A percentile compares a stretch with the other conserved stretches of the same genome.
These are phyloP conservation scores for Agrochola macilenta DNA, from an alignment of 2,888 invertebrate genomes.

Conservation along the genomic window DNA sequence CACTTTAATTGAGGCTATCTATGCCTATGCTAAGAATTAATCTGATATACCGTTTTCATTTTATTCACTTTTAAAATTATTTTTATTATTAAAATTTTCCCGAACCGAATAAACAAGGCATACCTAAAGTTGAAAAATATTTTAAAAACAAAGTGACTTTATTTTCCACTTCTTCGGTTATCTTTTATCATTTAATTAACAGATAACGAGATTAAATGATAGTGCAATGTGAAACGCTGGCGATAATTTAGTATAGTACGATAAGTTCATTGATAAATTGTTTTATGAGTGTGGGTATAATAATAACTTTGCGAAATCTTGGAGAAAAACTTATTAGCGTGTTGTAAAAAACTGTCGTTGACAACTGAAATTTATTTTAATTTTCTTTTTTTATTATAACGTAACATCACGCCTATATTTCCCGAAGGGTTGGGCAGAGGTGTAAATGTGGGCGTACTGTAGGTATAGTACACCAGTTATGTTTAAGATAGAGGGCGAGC, in stretches of 20 bases:
- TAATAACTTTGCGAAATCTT: not conserved
- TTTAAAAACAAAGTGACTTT: slow-evolving; percentile 40
- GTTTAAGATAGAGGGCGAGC: no score
- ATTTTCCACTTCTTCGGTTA: slow-evolving; percentile 40
- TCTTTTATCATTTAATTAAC: slow-evolving; percentile 60
- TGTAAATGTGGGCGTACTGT: no score
- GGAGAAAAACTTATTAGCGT: not conserved
- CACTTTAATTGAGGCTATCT: not conserved
- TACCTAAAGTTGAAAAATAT: not conserved
- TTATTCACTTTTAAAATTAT: not conserved
- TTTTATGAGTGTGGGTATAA: slow-evolving; percentile 32
- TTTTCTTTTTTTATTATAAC: not conserved
- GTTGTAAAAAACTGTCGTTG: not conserved
- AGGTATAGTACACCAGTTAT: no score
- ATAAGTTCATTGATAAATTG: slow-evolving; percentile 64
- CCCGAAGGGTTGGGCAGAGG: not conserved
- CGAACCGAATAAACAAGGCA: not conserved
- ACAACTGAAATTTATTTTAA: not conserved
- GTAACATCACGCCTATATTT: not conserved
- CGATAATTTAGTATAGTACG: slow-evolving; percentile 49
- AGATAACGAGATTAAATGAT: slow-evolving; percentile 63
- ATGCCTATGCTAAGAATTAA: not conserved
- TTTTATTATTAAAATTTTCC: not conserved
- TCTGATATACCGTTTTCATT: not conserved
- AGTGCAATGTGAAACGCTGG: slow-evolving; percentile 51